Conservation (phyloP, 2,888 invertebrate species). For the Cephonodes hylas region DNA sequence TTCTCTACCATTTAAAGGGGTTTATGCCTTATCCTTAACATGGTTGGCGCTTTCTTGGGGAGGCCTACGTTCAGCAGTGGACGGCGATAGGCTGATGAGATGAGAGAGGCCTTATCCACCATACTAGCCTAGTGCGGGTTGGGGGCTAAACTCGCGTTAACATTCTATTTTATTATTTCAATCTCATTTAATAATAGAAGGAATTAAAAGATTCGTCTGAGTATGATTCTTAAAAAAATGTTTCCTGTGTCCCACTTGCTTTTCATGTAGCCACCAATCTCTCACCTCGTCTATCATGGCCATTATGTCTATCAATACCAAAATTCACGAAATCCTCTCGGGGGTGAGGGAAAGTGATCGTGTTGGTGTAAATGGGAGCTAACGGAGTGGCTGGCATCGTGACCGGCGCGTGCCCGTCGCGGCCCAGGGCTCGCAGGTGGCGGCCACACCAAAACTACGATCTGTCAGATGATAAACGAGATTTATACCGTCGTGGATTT, state of each 20-base stretch:
- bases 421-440: constrained; percentile 56
- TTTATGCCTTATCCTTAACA: no score
- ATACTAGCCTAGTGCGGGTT: no score
- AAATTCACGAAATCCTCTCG: constrained; percentile 3
- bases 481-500: constrained; percentile 44
- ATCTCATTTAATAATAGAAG: no score
- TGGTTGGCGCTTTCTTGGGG: no score
- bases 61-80: no score
- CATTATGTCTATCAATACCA: constrained; percentile 19
- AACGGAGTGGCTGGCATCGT: constrained; percentile 33
- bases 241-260: background rate
- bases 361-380: constrained; percentile 34
- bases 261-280: background rate
- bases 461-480: constrained; percentile 39
- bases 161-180: no score
- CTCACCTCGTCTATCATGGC: constrained; percentile 6
- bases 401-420: constrained; percentile 47
- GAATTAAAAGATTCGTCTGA: no score
- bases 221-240: background rate
- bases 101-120: no score
- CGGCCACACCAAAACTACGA: constrained; percentile 43
- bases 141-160: no score
- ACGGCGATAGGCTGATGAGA: no score
- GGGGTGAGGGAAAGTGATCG: constrained; percentile 36
- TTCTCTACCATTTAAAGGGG: no score